Evolutionary conservation across 2,888 invertebrate species (phyloP), one percentile per base, ranked within the genome.

Genomic region (Lasioglossum leucozonium): DNA sequence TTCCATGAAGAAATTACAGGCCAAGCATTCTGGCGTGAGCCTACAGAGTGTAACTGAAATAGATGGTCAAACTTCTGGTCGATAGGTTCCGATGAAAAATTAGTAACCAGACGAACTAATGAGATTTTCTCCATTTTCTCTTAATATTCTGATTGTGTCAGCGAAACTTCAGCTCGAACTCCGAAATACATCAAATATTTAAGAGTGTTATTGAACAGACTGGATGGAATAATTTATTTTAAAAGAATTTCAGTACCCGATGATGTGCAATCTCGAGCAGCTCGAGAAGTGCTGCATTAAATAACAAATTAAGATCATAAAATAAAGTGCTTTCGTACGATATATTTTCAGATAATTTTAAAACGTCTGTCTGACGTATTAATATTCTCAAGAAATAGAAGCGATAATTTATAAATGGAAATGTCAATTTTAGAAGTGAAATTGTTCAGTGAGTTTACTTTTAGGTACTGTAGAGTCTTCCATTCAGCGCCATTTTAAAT

Each of bases 1-100:
- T 77, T 51, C 72, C 42, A 40, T 30, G 74, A 58, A 51, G 74
- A 77, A 77, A 79, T 79, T 82, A 78, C 69, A 40, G 51, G 51
- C 34, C 51, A 30, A 62, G 58, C 74, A 71, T 72, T 75, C 65
- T 69, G 55, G 16, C 69, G 42, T 69, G 72, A 44, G 47, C 51
- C 40, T 51, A 26, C 69, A 40, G 13, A 37, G n/a, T 13, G n/a
- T 69, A 69, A 69, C 69, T 69, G 22, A 69, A 69, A 69, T 40
- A 69, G n/a, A 69, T 69, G 37, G 69, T 11, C 13, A n/a, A 73
- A 69, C 65, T 67, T 67, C 37, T 8, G 37, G 10, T 34, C 65
- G 65, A 67, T 67, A 37, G 30, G 30, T 67, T 67, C 18, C 4
- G 65, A 37, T 37, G 34, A 37, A 67, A 67, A 67, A 67, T 67